Conservation (phyloP, 2,797 vertebrate species). For the Zonotrichia albicollis region DNA sequence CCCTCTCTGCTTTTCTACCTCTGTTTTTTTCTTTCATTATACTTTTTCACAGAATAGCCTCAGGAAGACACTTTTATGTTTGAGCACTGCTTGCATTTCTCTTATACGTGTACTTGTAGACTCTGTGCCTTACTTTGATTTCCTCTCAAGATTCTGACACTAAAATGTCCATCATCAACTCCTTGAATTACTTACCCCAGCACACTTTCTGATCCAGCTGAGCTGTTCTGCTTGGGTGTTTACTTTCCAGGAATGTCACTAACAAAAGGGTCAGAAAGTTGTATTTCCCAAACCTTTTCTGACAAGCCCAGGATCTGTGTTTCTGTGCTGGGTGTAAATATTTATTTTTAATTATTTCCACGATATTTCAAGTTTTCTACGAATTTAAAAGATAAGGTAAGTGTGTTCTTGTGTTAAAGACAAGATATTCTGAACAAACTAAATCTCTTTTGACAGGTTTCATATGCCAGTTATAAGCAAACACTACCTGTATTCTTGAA, state of each 20-base stretch:
- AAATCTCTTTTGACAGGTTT: not conserved
- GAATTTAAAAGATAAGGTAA: not conserved
- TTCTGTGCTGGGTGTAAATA: not conserved
- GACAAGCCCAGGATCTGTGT: not conserved
- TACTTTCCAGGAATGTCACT: constrained; percentile 48
- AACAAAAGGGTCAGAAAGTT: not conserved
- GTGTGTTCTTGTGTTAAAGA: not conserved
- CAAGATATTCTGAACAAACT: not conserved
- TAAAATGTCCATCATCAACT: constrained; percentile 59
- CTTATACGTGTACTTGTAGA: constrained; percentile 10
- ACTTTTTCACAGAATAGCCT: constrained; percentile 44
- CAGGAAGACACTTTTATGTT: constrained; percentile 53
- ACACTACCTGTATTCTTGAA: not conserved
- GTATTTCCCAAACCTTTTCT: not conserved
- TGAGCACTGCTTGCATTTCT: not conserved
- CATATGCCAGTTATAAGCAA: not conserved
- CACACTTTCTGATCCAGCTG: not conserved
- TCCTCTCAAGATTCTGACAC: constrained; percentile 58
- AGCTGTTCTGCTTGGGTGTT: constrained; percentile 29
- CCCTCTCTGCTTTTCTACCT: not conserved
- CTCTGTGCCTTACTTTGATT: constrained; percentile 41
- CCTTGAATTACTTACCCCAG: constrained; percentile 32
- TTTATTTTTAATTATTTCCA: constrained; percentile 5
- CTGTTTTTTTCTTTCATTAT: not conserved
- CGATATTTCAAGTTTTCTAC: not conserved